These are phyloP conservation scores for Cataglyphis hispanica DNA, from an alignment of 1,140 invertebrate species.

Conservation along the genomic window DNA sequence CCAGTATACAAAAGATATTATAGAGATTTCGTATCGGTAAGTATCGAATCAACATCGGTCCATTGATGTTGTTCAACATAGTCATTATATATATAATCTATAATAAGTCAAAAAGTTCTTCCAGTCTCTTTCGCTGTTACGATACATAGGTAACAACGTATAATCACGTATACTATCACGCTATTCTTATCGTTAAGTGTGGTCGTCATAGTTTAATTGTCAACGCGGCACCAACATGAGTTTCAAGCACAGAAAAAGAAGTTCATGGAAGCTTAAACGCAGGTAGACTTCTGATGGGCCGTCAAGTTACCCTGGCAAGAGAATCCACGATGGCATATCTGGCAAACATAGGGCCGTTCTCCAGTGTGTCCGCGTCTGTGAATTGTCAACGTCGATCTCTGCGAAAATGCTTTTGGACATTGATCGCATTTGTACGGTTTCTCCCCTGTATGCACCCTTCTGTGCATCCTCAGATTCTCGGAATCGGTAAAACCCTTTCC, in stretches of 20 bases:
- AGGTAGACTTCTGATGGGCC: slow-evolving; percentile 85
- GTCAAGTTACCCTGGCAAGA: slow-evolving; percentile 86
- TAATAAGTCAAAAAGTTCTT: slow-evolving; percentile 24
- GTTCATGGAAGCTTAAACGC: slow-evolving; percentile 77
- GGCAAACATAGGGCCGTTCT: slow-evolving; percentile 86
- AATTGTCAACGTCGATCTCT: slow-evolving; percentile 85
- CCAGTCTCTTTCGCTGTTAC: slow-evolving; percentile 27
- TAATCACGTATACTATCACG: slow-evolving; percentile 10
- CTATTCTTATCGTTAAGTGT: slow-evolving; percentile 26
- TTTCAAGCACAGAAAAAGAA: slow-evolving; percentile 11
- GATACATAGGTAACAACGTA: slow-evolving; percentile 31
- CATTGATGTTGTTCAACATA: slow-evolving; percentile 11
- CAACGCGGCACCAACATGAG: not conserved
- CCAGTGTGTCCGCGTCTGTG: slow-evolving; percentile 87
- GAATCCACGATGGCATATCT: slow-evolving; percentile 85
- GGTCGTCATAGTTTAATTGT: not conserved
- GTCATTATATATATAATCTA: slow-evolving; percentile 39
- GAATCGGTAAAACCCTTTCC: slow-evolving; percentile 87
- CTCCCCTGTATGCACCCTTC: slow-evolving; percentile 86
- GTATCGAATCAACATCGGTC: slow-evolving; percentile 5
- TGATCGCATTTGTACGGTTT: slow-evolving; percentile 87
- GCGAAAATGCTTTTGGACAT: slow-evolving; percentile 86
- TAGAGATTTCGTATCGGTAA: slow-evolving; percentile 37
- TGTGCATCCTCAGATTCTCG: slow-evolving; percentile 85
- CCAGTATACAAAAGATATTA: slow-evolving; percentile 48